Base-by-base conservation (phyloP, 2,797 vertebrate species). In the Pseudochirops cupreus region DNA sequence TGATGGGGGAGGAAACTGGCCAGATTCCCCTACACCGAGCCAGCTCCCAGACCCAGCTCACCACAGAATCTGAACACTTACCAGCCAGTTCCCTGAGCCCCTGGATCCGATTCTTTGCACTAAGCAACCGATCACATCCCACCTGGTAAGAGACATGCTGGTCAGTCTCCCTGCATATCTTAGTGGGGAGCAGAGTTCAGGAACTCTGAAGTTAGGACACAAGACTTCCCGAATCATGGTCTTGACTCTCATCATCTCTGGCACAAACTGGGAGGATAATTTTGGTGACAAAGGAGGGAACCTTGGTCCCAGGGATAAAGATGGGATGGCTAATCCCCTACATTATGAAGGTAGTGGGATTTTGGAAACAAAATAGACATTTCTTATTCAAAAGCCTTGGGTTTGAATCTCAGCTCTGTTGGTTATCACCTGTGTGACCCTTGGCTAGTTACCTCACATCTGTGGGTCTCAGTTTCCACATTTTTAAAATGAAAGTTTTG, bases 51-150 rank as follows among this genome's bases (percentile, higher is more conserved):
- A 82, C 39, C 74, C 14, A 26, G 21, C 74, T 26, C 74, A 87
- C 21, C 24, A 4, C 0, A 10, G 21, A 26, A 46, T 46, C 18
- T 50, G 74, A 50, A 46, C 62, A 98, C 98, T 97, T 98, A 99
- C 99, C 99, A 91, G 99, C 98, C 53, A 99, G 98, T 52, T 99
- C 98, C 92, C 99, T 98, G 90, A 99, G 99, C 90, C 99, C 99
- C 33, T 89, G 33, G 74, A 99, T 92, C 21, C 99, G 98, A 90
- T 99, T 98, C 11, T 94, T 18, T 95, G 98, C 98, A 0, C 97
- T 97, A 95, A 99, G 97, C 98, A 99, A 99, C 90, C 96, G 98
- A 46, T 99, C 98, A 97, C 99, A 99, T 93, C 98, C 99, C 1
- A 99, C 99, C 99, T 99, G 97, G 1, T 95, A 94, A 93, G 97